Conservation (phyloP, 2,888 invertebrate genomes). For the Siphlonurus alternatus region DNA sequence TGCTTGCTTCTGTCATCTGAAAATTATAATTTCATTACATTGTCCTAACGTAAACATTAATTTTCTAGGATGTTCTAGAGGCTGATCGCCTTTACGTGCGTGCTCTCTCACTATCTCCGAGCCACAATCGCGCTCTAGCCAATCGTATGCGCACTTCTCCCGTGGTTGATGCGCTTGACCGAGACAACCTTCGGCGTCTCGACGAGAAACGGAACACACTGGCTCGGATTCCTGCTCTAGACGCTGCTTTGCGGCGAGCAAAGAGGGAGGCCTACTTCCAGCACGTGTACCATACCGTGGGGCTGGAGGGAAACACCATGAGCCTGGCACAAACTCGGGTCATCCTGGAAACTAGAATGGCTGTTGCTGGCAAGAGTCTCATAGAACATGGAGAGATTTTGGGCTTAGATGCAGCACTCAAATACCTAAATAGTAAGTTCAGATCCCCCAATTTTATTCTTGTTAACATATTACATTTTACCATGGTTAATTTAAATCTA, state of each 20-base stretch:
- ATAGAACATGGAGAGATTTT: constrained; percentile 95
- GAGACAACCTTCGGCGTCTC: constrained; percentile 54
- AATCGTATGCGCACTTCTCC: constrained; percentile 74
- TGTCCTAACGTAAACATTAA: background rate
- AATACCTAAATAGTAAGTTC: constrained; percentile 49
- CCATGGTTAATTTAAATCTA: background rate
- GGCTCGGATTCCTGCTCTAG: constrained; percentile 61
- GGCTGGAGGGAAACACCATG: constrained; percentile 96
- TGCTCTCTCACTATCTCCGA: constrained; percentile 39
- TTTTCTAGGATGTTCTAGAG: constrained; percentile 46
- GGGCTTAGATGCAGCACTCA: constrained; percentile 86
- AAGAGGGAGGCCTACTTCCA: constrained; percentile 88
- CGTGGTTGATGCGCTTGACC: constrained; percentile 78
- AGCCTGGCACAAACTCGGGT: constrained; percentile 79
- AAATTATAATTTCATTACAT: background rate
- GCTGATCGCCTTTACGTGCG: constrained; percentile 72
- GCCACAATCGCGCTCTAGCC: constrained; percentile 57
- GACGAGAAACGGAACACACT: constrained; percentile 72
- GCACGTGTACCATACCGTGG: constrained; percentile 93
- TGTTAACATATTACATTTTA: constrained; percentile 36
- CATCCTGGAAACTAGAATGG: constrained; percentile 77
- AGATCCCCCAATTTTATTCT: constrained; percentile 51
- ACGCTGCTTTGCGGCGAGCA: constrained; percentile 64
- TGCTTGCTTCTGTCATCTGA: background rate
- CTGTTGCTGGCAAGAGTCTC: constrained; percentile 79